Evolutionary conservation across 2,888 invertebrate genomes (phyloP).

Genomic region (Chrysopilus asiliformis): DNA sequence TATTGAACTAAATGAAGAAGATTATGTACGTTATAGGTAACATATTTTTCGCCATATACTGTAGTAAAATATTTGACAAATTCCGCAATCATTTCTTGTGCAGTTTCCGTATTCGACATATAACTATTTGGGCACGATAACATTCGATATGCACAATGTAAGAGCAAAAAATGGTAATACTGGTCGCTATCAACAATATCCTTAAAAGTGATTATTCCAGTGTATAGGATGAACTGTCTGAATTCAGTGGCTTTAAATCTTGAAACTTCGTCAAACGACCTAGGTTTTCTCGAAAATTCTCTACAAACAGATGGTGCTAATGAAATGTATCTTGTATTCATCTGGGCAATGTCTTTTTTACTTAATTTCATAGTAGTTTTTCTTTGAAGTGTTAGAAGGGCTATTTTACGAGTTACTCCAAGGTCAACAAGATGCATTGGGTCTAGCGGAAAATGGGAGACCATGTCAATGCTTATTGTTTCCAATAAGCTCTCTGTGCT

Average conservation of each 20-base stretch:
- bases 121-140: slow-evolving; percentile 8
- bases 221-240: slow-evolving; percentile 12
- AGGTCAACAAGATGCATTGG: neutral
- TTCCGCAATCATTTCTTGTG: slow-evolving; percentile 4
- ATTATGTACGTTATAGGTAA: slow-evolving; percentile 12
- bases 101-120: slow-evolving; percentile 5
- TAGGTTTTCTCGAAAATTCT: slow-evolving; percentile 11
- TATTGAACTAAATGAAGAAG: slow-evolving; percentile 11
- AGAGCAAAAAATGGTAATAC: slow-evolving; percentile 12
- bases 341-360: slow-evolving; percentile 1
- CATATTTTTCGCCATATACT: slow-evolving; percentile 12
- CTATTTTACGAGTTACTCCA: neutral
- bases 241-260: slow-evolving; percentile 12
- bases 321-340: slow-evolving; percentile 6
- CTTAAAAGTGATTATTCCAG: slow-evolving; percentile 11
- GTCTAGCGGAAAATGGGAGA: slow-evolving; percentile 3
- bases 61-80: slow-evolving; percentile 12
- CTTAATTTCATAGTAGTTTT: neutral
- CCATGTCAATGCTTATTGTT: slow-evolving; percentile 1
- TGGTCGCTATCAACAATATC: slow-evolving; percentile 9
- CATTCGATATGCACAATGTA: slow-evolving; percentile 9
- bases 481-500: neutral
- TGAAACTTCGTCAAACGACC: slow-evolving; percentile 10
- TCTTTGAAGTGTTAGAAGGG: neutral
- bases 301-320: slow-evolving; percentile 5